Evolutionary conservation across 2,888 invertebrate species (phyloP).

Genomic region (Cephus nigrinus): DNA sequence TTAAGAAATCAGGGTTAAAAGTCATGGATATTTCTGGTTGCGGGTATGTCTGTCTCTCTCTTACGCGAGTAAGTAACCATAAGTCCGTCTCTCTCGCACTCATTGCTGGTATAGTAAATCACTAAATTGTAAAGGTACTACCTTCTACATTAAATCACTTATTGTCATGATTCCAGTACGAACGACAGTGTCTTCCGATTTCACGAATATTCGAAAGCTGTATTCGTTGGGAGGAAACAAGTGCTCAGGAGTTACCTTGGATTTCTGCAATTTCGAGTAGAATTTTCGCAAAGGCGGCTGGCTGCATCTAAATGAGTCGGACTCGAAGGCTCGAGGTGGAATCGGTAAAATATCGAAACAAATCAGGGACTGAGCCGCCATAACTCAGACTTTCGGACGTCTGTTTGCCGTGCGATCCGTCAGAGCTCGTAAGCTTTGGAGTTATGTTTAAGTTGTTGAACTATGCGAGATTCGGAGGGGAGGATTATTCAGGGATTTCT

Average conservation of each 20-base stretch:
- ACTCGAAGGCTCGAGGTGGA: slow-evolving; percentile 25
- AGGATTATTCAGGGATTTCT: slow-evolving; percentile 53
- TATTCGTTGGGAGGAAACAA: not conserved
- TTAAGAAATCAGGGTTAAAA: not conserved
- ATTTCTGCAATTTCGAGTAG: not conserved
- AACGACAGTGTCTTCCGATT: not conserved
- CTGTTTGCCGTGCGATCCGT: slow-evolving; percentile 62
- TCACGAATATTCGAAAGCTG: not conserved
- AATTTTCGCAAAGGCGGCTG: not conserved
- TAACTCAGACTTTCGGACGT: slow-evolving; percentile 60
- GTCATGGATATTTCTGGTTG: too few species aligned
- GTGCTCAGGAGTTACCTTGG: not conserved
- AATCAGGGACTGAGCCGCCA: slow-evolving; percentile 60
- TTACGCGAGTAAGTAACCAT: not conserved
- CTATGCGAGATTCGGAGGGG: slow-evolving; percentile 43
- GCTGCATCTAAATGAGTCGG: not conserved
- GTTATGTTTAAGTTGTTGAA: slow-evolving; percentile 64
- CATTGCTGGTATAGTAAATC: not conserved
- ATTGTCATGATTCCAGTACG: not conserved
- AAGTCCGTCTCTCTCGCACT: not conserved
- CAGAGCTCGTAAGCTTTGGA: slow-evolving; percentile 60
- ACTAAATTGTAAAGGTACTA: not conserved
- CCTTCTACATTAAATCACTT: not conserved
- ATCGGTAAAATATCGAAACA: slow-evolving; percentile 64
- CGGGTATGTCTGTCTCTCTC: not conserved